Evolutionary conservation across 2,797 vertebrate species (phyloP), one percentile per base, ranked within the genome.

Genomic region (Balearica regulorum): DNA sequence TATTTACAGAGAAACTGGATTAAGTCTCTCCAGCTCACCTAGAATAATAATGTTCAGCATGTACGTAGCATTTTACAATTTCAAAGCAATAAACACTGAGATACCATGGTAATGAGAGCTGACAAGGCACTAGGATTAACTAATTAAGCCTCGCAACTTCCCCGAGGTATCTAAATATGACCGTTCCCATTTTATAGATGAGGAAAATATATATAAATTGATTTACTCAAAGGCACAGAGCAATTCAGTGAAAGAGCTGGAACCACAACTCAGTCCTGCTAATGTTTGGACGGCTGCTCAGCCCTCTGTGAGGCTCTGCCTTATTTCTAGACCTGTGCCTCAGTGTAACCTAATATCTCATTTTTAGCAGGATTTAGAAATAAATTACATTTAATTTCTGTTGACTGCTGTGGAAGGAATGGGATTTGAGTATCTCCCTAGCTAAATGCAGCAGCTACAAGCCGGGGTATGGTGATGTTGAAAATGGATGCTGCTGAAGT

Each of bases 81-180:
- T 89, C 78, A 85, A 69, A 87, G 83, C 78, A 81, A 87, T 95
- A 54, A 97, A 78, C 71, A 75, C n/a, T 19, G 83, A 64, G 75
- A 77, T 58, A 49, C 60, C 82, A 15, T 26, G 54, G 75, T 92
- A 91, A 95, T 92, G 82, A 95, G 89, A 94, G 57, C 49, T 94
- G 93, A 87, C 90, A 87, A 85, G 78, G 68, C 65, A 54, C 78
- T 71, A 78, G 64, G 64, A 85, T 96, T 95, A 87, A 83, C 71
- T 95, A 94, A 97, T 93, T 80, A 93, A 80, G 71, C 60, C 68
- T 87, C 1, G 0, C 81, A 87, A 9, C 57, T 72, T 93, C 64
- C 90, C 81, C 14, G 65, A 83, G 90, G 84, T 94, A 46, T 48
- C 76, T 66, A 72, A 91, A 81, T 89, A 44, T 28, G 76, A 93